Evolutionary conservation across 2,113 vertebrate genomes (phyloP), one percentile per base, ranked within the genome.

Genomic region (Stigmatopora argus): DNA sequence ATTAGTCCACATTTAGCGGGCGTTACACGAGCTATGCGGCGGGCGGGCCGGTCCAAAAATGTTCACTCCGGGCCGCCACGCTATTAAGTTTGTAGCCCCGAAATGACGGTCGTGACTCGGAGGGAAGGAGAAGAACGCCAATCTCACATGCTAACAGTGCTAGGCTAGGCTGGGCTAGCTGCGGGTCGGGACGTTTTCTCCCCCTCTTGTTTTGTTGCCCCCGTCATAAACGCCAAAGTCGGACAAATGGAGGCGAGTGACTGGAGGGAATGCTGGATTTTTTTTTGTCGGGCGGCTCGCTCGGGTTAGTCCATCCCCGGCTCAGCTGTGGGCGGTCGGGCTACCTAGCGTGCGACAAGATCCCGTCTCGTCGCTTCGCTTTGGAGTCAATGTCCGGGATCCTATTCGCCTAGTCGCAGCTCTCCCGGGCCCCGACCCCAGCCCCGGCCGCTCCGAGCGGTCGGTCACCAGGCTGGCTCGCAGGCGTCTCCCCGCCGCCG

Each of bases 261-360:
- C 45, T 7, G 6, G 19, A 23, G 41, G 2, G 6, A 61, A 61
- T 3, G 59, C 38, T n/a, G 7, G 7, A 7, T 14, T 8, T 14
- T 12, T 31, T 17, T 31, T 31, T 31, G 26, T 31, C 3, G 26
- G 26, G 1, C 26, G 26, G 26, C 2, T 3, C 2, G 26, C 26
- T 31, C 2, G 6, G 41, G 12, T 21, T 41, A 60, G 38, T 41
- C 26, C 26, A 31, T 31, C 35, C 57, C 67, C 77, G 58, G 65
- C 77, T 71, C 81, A 81, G 82, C 82, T 89, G 85, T 77, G 85
- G 81, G 82, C 80, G 81, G 70, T 78, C 65, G 26, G 38, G 79
- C 84, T 83, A 86, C 74, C 73, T 83, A 84, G 84, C 88, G 74
- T 83, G 84, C 88, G 74, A 71, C 81, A 82, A 85, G 26, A 31